Evolutionary conservation across 2,113 vertebrate genomes (phyloP), one percentile per base, ranked within the genome.

Genomic region (Laticauda colubrina): DNA sequence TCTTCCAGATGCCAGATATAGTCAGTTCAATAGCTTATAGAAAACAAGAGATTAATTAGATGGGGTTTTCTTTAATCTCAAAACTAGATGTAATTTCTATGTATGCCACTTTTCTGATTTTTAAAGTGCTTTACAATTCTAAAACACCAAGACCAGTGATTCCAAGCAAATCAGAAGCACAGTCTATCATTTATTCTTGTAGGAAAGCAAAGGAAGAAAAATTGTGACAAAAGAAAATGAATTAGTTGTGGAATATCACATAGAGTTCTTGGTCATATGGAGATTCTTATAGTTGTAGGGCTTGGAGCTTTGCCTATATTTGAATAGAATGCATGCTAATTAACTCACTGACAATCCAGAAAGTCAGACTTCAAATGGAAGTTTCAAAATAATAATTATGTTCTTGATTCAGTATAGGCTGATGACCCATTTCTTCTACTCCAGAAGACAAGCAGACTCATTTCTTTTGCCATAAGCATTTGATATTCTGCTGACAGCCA

Each of bases 401-500:
- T 54, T 0, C 55, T 94, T 94, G 94, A 91, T 9, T 75, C 14
- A 85, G 57, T n/a, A n/a, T 69, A 24, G 29, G n/a, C 23, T 24
- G 29, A 89, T 93, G 69, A 92, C 43, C 45, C 69, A 86, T 54
- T 93, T 90, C 21, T 15, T 86, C 75, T 85, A 61, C 29, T 85
- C 88, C 55, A 59, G 45, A 85, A 94, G 26, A 5, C 43, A 93
- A 43, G 56, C 34, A 90, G 0, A 5, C 89, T 45, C 92, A 21
- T 54, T 21, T 11, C 0, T 91, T 95, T 95, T 95, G 64, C 90
- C 57, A 89, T 59, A 75, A 53, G 69, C 69, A 89, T 3, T 90
- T 69, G 18, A 64, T 57, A 54, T 94, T 94, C 55, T 92, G 57
- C 69, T 88, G 57, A 23, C 75, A 89, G 90, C 85, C 48, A 51